Evolutionary conservation across 2,113 vertebrate species (phyloP).

Genomic region (Casuarius casuarius): DNA sequence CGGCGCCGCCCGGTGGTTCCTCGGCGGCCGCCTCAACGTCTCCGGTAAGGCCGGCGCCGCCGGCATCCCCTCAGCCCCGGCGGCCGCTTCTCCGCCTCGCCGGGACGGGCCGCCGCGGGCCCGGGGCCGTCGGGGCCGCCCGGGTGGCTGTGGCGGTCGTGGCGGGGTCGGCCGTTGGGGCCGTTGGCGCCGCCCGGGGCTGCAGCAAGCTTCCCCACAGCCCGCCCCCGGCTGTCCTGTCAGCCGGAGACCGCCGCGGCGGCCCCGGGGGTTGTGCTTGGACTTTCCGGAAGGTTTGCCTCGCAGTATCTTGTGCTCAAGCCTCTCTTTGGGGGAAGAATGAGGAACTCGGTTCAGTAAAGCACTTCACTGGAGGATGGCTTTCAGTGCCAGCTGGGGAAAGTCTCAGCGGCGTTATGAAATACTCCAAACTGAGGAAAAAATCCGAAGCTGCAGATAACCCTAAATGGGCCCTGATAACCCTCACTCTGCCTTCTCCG

Average conservation of each 20-base stretch:
- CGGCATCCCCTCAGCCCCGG: not conserved
- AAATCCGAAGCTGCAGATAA: not conserved
- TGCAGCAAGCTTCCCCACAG: too few relatives aligned
- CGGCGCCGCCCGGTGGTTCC: slow-evolving; percentile 85
- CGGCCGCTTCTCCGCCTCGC: not conserved
- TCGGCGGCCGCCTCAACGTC: slow-evolving; percentile 88
- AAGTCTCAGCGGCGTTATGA: not conserved
- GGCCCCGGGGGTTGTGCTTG: not conserved
- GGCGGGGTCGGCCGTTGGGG: too few relatives aligned
- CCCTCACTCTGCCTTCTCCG: too few relatives aligned
- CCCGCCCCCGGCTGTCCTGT: too few relatives aligned
- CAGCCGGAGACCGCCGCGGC: too few relatives aligned
- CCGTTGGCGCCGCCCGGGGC: too few relatives aligned
- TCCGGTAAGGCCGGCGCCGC: slow-evolving; percentile 79
- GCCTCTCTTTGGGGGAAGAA: not conserved
- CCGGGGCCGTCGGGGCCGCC: too few relatives aligned
- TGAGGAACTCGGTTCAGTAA: not conserved
- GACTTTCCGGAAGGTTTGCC: not conserved
- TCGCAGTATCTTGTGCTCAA: rapidly evolving
- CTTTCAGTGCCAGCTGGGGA: not conserved
- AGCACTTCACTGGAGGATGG: not conserved
- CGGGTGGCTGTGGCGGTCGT: too few relatives aligned
- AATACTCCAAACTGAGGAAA: not conserved
- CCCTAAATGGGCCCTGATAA: not conserved
- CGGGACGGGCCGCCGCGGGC: too few relatives aligned